These are phyloP conservation scores for Oxycera nigricornis DNA, from an alignment of 2,888 invertebrate species.

Conservation along the genomic window DNA sequence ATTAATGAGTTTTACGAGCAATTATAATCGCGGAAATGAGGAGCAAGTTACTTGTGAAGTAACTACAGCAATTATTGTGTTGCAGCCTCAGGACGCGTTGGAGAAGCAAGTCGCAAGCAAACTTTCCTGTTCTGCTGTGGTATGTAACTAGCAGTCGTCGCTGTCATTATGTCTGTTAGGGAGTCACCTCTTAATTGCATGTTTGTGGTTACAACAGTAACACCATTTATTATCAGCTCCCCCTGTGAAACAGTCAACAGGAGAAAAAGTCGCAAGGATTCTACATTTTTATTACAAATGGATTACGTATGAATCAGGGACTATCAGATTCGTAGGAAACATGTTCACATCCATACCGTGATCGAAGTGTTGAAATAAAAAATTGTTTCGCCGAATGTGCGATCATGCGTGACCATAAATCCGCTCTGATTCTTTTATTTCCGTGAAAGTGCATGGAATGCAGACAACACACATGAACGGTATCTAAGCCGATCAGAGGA, in stretches of 20 bases:
- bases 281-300: slow-evolving; percentile 10
- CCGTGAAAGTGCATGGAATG: neutral
- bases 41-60: slow-evolving; percentile 44
- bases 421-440: slow-evolving; percentile 42
- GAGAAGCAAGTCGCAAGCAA: slow-evolving; percentile 7
- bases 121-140: neutral
- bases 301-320: neutral
- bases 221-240: slow-evolving; percentile 18
- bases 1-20: slow-evolving; percentile 44
- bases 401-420: slow-evolving; percentile 41
- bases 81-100: slow-evolving; percentile 37
- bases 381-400: slow-evolving; percentile 40
- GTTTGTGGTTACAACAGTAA: slow-evolving; percentile 13
- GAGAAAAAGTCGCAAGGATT: neutral
- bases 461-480: neutral
- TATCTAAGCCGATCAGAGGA: slow-evolving; percentile 23
- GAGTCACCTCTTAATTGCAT: slow-evolving; percentile 23
- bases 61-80: slow-evolving; percentile 44
- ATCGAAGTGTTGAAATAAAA: slow-evolving; percentile 32
- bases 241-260: neutral
- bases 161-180: neutral
- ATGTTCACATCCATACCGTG: neutral
- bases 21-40: slow-evolving; percentile 47
- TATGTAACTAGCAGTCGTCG: neutral
- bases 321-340: slow-evolving; percentile 4